Evolutionary conservation across 2,113 vertebrate species (phyloP), one percentile per base, ranked within the genome.

Genomic region (Vulpes ferrilata): DNA sequence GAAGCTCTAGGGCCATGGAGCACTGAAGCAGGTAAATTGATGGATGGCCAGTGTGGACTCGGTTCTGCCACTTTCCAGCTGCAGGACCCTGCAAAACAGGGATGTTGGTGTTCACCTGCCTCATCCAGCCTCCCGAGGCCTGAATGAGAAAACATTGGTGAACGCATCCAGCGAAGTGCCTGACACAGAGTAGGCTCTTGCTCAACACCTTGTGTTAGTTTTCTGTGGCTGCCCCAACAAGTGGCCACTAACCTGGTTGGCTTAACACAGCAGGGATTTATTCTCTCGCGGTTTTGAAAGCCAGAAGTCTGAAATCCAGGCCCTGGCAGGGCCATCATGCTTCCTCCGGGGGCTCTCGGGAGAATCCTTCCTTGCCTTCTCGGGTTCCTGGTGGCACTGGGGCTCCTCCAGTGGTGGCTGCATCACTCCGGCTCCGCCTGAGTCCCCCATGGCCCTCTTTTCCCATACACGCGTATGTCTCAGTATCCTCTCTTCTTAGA

Each of bases 241-340:
- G 76, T 23, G 1, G 12, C 59, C 71, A 60, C 82, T 35, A 15
- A 35, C 55, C 25, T 4, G 4, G 1, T 16, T 0, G 8, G 5
- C 51, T 57, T 35, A 5, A 60, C 76, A 62, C 51, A 2, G 11
- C 22, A 59, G 11, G 30, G 16, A 20, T 25, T 2, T 53, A 51
- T 11, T 27, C 53, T 9, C 13, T 80, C 7, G 0, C 2, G 1
- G 32, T 20, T 38, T 51, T 13, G 51, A 74, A 92, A 12, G 53
- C 35, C 38, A 23, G 35, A 35, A 20, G 20, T 60, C 71, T 38
- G 53, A 79, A 85, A 53, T 3, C 17, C 2, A n/a, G n/a, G n/a
- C 0, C 5, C 22, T 43, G 4, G 60, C 30, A 1, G 17, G 30
- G 27, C 30, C 30, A 0, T 0, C 30, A 0, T 0, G 11, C 20